Conservation (phyloP, 2,888 invertebrate genomes). For the Charanyca ferruginea region DNA sequence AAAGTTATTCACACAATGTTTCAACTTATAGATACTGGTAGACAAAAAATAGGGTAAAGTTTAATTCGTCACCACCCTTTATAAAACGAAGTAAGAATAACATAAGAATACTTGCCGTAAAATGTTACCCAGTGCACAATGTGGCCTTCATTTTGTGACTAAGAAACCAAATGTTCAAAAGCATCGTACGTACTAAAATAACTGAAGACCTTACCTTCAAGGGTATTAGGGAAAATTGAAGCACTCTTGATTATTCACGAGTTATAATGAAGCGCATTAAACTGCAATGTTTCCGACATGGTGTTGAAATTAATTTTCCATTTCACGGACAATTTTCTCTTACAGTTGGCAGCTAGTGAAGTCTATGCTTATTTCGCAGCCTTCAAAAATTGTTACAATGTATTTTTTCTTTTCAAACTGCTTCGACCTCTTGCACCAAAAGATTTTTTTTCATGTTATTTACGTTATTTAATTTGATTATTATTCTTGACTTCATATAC, state of each 20-base stretch:
- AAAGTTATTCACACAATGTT: conserved; percentile 3
- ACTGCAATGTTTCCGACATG: conserved; percentile 33
- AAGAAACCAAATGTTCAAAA: conserved; percentile 20
- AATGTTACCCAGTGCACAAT: background rate
- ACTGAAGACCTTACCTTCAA: conserved; percentile 38
- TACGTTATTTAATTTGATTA: too few species aligned
- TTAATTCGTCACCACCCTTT: background rate
- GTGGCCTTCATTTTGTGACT: conserved; percentile 22
- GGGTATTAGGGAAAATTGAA: conserved; percentile 14
- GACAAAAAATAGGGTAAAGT: background rate
- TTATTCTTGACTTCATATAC: too few species aligned
- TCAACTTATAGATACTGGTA: background rate
- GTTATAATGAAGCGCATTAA: conserved; percentile 25
- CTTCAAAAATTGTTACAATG: background rate
- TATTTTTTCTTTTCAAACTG: background rate
- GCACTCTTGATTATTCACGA: conserved; percentile 19
- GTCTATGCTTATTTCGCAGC: conserved; percentile 18
- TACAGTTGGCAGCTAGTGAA: conserved; percentile 37
- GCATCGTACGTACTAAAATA: conserved; percentile 34
- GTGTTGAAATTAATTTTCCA: conserved; percentile 34
- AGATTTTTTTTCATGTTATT: too few species aligned
- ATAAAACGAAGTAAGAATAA: background rate
- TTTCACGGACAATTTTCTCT: conserved; percentile 36
- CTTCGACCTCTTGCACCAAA: too few species aligned
- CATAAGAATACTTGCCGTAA: background rate